Percentiles rank a stretch among this genome's conserved stretches.
Conservation (phyloP, 2,797 vertebrate species). For the Lycodopsis pacificus region DNA sequence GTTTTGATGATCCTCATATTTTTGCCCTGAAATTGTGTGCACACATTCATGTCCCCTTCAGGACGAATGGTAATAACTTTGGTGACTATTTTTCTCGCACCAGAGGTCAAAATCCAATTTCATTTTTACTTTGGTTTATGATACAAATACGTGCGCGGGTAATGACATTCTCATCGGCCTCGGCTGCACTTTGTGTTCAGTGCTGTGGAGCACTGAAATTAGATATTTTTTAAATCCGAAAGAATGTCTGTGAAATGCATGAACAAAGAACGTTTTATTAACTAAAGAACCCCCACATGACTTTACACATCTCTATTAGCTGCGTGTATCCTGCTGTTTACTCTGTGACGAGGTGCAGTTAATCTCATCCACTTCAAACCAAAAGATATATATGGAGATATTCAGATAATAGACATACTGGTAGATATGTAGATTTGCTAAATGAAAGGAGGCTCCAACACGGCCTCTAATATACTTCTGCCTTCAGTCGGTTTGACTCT, state of each 20-base stretch:
- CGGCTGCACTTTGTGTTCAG: not conserved
- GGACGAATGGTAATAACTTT: not conserved
- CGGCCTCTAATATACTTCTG: not conserved
- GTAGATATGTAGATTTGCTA: slow-evolving; percentile 5
- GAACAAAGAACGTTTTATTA: not conserved
- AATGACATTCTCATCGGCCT: not conserved
- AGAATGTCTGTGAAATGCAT: not conserved
- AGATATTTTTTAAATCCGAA: not conserved
- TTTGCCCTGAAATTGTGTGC: not conserved
- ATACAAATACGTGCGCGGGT: not conserved
- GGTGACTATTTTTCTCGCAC: not conserved
- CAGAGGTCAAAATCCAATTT: not conserved
- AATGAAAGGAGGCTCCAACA: slow-evolving; percentile 8
- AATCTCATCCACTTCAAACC: not conserved
- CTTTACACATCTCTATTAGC: not conserved
- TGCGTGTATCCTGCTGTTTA: not conserved
- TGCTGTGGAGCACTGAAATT: not conserved
- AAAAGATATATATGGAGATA: not conserved
- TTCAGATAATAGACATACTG: not conserved
- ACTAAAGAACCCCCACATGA: not conserved
- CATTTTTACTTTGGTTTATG: not conserved
- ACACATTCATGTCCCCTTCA: not conserved
- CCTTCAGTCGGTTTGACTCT: slow-evolving; percentile 30
- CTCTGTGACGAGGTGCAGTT: not conserved
- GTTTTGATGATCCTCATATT: not conserved